Evolutionary conservation across 2,797 vertebrate genomes (phyloP).

Genomic region (Lepus oiostolus): DNA sequence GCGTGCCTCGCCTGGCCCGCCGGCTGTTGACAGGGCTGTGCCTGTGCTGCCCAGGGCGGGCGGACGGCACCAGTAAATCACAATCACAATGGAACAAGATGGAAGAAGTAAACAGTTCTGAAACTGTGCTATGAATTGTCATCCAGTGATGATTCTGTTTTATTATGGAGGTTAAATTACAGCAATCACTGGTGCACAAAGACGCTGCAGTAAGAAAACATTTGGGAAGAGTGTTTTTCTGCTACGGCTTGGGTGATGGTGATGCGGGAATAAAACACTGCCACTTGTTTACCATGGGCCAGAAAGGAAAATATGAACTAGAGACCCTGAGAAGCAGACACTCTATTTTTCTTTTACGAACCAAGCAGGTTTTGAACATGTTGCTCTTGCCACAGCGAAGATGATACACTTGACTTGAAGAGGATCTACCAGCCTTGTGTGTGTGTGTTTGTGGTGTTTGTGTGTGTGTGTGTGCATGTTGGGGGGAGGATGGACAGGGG

Average conservation of each 20-base stretch:
- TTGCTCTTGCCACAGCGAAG: conserved; percentile 60
- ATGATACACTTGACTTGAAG: conserved; percentile 45
- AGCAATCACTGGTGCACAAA: conserved; percentile 85
- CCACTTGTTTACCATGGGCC: conserved; percentile 55
- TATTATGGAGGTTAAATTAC: conserved; percentile 87
- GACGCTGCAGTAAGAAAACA: conserved; percentile 77
- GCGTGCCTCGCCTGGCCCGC: background rate
- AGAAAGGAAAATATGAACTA: conserved; percentile 65
- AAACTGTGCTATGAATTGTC: conserved; percentile 85
- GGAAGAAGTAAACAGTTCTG: conserved; percentile 84
- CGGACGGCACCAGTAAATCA: conserved; percentile 80
- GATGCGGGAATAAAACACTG: conserved; percentile 75
- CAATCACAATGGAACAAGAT: conserved; percentile 79
- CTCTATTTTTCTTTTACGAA: conserved; percentile 55
- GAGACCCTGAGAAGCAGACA: background rate
- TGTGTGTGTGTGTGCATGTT: background rate
- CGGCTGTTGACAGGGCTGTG: conserved; percentile 66
- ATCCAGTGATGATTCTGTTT: conserved; percentile 86
- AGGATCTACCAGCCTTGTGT: background rate
- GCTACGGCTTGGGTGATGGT: conserved; percentile 74
- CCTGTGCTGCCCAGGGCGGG: conserved; percentile 68
- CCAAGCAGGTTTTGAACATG: conserved; percentile 35
- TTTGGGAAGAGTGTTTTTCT: conserved; percentile 81
- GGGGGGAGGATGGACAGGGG: background rate
- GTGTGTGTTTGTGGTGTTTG: background rate